These are phyloP conservation scores for Labeo rohita DNA, from an alignment of 2,113 vertebrate genomes.

Conservation along the genomic window DNA sequence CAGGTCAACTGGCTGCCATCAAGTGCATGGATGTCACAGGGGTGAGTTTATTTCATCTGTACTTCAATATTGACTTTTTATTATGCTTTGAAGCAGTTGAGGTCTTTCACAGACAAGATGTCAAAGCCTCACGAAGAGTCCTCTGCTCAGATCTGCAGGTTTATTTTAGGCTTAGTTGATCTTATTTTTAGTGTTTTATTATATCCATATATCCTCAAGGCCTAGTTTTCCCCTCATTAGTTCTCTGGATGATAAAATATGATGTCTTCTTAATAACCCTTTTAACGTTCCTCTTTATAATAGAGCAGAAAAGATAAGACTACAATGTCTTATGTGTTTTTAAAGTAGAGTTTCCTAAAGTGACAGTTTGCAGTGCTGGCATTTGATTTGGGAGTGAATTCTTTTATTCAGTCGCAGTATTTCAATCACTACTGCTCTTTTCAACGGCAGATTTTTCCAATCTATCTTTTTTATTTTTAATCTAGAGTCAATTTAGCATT, in stretches of 20 bases:
- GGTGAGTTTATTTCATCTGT: slow-evolving; percentile 62
- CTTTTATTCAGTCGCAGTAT: not conserved
- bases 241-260: not conserved
- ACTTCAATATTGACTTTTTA: not conserved
- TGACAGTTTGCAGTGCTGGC: not conserved
- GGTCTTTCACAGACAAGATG: not conserved
- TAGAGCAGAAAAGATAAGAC: not conserved
- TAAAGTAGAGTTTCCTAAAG: not conserved
- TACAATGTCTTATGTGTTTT: not conserved
- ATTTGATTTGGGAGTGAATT: not conserved
- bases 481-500: slow-evolving; percentile 5
- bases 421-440: slow-evolving; percentile 7
- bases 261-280: not conserved
- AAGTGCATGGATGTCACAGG: slow-evolving; percentile 81
- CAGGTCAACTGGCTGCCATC: slow-evolving; percentile 78
- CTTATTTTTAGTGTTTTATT: not conserved
- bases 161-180: slow-evolving; percentile 14
- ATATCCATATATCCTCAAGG: not conserved
- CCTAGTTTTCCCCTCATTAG: not conserved
- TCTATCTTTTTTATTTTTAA: slow-evolving; percentile 10
- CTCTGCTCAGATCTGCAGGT: not conserved
- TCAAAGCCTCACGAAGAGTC: not conserved
- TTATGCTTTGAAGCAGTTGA: not conserved
- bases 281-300: slow-evolving; percentile 5
- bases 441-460: not conserved